A percentile compares a stretch with the other conserved stretches of the same genome.
Evolutionary conservation across 2,888 invertebrate genomes (phyloP).

Genomic region (Ophonus ardosiacus): DNA sequence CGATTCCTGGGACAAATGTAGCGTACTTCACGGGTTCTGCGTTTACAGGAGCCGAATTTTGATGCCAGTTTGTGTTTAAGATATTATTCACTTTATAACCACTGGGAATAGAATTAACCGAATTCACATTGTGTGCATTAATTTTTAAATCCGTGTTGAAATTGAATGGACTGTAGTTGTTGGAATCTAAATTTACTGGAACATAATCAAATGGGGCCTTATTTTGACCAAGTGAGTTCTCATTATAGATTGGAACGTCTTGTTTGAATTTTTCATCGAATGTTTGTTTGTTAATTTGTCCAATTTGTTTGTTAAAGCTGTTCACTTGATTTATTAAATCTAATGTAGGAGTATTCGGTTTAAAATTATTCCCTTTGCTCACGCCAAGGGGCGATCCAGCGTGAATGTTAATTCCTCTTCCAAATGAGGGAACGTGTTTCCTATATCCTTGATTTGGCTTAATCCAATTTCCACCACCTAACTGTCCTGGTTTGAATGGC

Average conservation of each 20-base stretch:
- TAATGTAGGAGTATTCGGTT: background rate
- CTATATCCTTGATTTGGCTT: background rate
- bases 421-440: no score
- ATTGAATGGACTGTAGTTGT: conserved; percentile 7
- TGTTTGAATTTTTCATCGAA: conserved; percentile 1
- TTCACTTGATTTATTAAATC: background rate
- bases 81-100: background rate
- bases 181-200: conserved; percentile 19
- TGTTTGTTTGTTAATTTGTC: background rate
- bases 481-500: background rate
- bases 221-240: background rate
- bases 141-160: conserved; percentile 15
- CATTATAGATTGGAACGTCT: background rate
- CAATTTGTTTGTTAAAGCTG: conserved; percentile 16
- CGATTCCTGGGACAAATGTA: conserved; percentile 11
- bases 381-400: background rate
- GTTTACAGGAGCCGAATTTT: background rate
- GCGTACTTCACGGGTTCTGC: conserved; percentile 2
- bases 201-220: conserved; percentile 10
- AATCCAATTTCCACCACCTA: background rate
- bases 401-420: background rate
- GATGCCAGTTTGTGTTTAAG: background rate
- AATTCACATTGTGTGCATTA: background rate
- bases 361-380: conserved; percentile 20
- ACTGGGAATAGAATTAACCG: background rate